Conservation (phyloP, 2,888 invertebrate genomes). For the Pseudococcus longispinus region DNA sequence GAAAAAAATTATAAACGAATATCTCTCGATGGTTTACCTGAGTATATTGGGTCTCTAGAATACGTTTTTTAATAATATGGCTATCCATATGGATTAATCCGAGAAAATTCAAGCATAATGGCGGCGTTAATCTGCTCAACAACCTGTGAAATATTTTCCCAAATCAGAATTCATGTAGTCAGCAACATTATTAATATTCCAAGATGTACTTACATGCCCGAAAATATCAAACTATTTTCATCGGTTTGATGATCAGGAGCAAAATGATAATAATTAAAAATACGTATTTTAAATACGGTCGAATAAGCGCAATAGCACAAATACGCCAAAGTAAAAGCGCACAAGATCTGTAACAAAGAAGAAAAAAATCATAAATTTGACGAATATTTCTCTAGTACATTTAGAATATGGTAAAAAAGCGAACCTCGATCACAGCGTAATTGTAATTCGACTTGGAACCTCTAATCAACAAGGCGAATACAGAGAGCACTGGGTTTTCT, state of each 20-base stretch:
- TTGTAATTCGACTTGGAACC: constrained; percentile 82
- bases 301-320: constrained; percentile 98
- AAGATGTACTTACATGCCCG: constrained; percentile 80
- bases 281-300: constrained; percentile 93
- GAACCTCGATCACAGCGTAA: constrained; percentile 93
- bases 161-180: not conserved
- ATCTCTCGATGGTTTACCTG: constrained; percentile 70
- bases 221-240: constrained; percentile 97
- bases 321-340: constrained; percentile 90
- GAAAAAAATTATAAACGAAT: not conserved
- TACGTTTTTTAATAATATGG: constrained; percentile 80
- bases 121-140: constrained; percentile 94
- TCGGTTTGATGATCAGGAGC: constrained; percentile 98
- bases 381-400: not conserved
- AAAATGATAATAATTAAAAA: constrained; percentile 95
- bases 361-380: not conserved
- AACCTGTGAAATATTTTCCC: constrained; percentile 72
- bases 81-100: constrained; percentile 98
- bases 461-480: constrained; percentile 94
- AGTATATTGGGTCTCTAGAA: constrained; percentile 92
- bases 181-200: not conserved
- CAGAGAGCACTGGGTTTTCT: constrained; percentile 87
- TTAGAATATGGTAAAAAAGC: constrained; percentile 37
- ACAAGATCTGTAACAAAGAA: constrained; percentile 74
- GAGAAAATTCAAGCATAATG: constrained; percentile 97